Base-by-base conservation (phyloP, 2,797 vertebrate genomes). In the Diplodus sargus region DNA sequence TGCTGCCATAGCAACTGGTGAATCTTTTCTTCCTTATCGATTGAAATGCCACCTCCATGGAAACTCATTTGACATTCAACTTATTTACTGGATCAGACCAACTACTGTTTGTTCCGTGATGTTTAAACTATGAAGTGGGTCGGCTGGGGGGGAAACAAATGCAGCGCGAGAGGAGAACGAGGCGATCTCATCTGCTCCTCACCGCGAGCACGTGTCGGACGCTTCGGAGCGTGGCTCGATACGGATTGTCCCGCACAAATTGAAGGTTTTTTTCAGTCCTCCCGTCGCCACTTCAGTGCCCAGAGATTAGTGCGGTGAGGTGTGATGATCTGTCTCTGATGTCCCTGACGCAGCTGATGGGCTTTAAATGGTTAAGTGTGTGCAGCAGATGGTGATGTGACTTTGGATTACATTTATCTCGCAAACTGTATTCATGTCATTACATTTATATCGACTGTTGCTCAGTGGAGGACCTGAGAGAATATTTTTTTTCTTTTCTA, bases 171-270 rank as follows among this genome's bases (percentile, higher is more conserved):
- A 48, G 47, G 12, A 17, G 22, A 28, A 30, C 3, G 17, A 68
- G 5, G 8, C 0, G 5, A 15, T 23, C 73, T 52, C 56, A 58
- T 28, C n/a, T 2, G 34, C 34, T 66, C 17, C 66, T 53, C 56
- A 66, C 70, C 68, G 54, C 73, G 56, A 25, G 9, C 58, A 23
- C n/a, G 60, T 16, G 4, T 4, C 18, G 56, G 43, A 70, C 43
- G 78, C 84, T 53, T 74, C 62, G 63, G 49, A 76, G 62, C 0
- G 4, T 9, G 42, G 74, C 57, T 89, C 85, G 79, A 84, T 86
- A 79, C 71, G 60, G 76, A 90, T 69, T 81, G 79, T 74, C 61
- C 71, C 57, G 43, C 54, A 74, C 75, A 73, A 65, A 87, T 52
- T 45, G 65, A 83, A 82, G 48, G 72, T 57, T 69, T 79, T 78